Evolutionary conservation across 2,797 vertebrate species (phyloP).

Genomic region (Danio albolineatus): DNA sequence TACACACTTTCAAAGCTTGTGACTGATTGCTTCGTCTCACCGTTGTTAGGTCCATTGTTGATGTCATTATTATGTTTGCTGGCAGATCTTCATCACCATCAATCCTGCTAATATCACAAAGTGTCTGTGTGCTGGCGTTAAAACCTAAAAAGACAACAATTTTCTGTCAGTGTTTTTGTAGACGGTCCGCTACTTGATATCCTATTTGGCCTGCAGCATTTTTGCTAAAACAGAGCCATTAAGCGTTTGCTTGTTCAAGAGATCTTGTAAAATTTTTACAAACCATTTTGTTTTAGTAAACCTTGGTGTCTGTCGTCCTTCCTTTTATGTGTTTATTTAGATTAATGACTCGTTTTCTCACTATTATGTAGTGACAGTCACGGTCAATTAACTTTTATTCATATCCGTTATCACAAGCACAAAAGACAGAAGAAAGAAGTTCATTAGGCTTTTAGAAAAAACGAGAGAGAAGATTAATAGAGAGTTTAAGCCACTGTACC

Average conservation of each 20-base stretch:
- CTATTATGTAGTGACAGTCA: background rate
- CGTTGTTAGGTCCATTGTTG: constrained; percentile 10
- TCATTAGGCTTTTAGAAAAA: background rate
- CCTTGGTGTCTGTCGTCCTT: background rate
- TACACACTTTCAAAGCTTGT: background rate
- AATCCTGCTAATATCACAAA: constrained; percentile 44
- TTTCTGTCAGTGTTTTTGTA: background rate
- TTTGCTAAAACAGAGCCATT: background rate
- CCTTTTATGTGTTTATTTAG: background rate
- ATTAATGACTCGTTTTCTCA: background rate
- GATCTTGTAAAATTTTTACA: background rate
- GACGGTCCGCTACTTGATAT: background rate
- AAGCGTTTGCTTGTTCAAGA: background rate
- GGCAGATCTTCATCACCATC: constrained; percentile 39
- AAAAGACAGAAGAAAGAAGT: background rate
- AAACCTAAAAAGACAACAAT: constrained; percentile 19
- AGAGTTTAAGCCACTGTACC: constrained; percentile 4
- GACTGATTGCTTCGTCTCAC: constrained; percentile 11
- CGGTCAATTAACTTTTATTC: background rate
- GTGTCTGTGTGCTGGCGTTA: background rate
- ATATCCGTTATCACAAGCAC: background rate
- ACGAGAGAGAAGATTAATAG: background rate
- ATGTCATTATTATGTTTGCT: constrained; percentile 32
- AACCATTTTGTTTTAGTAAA: background rate
- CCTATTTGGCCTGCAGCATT: background rate